phyloP scores from a whole-genome alignment of 2,113 vertebrate species.

The Pholis gunnellus region DNA sequence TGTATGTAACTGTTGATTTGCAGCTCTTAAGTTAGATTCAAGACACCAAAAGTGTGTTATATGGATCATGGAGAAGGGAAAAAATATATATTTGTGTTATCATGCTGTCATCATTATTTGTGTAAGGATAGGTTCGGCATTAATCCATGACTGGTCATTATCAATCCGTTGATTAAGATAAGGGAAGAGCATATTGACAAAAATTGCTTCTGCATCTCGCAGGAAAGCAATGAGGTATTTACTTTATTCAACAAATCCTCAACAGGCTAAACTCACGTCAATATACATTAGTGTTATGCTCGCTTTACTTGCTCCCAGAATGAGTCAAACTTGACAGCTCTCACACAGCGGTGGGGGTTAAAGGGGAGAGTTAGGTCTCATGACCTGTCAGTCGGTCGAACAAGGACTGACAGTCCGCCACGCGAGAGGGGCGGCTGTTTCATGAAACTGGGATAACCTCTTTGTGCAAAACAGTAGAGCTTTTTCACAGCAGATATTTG shows the following conservation, averaged over 20 bases:
- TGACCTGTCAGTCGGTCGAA: conserved; percentile 13
- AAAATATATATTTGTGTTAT: not conserved
- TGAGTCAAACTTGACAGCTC: conserved; percentile 7
- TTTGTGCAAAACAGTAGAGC: not conserved
- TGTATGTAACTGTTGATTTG: conserved; percentile 6
- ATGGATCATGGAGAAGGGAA: not conserved
- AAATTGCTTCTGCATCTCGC: too few species aligned
- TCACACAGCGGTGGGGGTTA: not conserved
- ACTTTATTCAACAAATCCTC: not conserved
- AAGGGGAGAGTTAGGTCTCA: not conserved
- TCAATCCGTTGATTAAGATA: not conserved
- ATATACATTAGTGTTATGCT: not conserved
- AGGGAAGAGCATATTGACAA: not conserved
- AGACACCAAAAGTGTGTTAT: not conserved
- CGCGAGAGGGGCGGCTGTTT: not conserved
- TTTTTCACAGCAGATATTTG: not conserved
- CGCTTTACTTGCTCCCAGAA: conserved; percentile 4
- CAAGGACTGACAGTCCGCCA: not conserved
- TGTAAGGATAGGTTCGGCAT: not conserved
- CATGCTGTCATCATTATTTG: not conserved
- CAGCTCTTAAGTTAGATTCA: not conserved
- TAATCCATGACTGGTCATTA: not conserved
- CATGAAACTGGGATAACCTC: not conserved
- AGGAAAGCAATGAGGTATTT: not conserved
- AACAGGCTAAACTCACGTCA: not conserved